These are phyloP conservation scores for Leuctra nigra DNA, from an alignment of 2,888 invertebrate species.

Conservation along the genomic window DNA sequence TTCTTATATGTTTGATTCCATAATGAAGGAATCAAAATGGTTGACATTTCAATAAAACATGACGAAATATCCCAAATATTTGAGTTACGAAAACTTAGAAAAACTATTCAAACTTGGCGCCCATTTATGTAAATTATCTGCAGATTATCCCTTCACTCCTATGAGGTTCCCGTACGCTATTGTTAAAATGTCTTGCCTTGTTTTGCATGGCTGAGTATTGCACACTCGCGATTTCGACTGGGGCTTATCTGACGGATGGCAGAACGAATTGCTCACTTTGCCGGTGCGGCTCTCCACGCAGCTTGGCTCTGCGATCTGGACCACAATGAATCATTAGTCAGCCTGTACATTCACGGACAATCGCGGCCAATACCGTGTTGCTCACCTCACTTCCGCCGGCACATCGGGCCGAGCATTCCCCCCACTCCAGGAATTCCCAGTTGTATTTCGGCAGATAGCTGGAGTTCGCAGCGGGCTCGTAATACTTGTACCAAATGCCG, in stretches of 20 bases:
- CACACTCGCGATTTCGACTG: slow-evolving; percentile 41
- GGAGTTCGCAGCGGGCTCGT: slow-evolving; percentile 56
- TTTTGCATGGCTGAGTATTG: slow-evolving; percentile 44
- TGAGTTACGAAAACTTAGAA: too few species aligned
- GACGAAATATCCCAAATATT: too few species aligned
- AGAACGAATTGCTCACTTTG: slow-evolving; percentile 50
- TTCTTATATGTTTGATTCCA: too few species aligned
- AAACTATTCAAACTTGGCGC: too few species aligned
- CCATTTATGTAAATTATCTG: too few species aligned
- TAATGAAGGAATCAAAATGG: too few species aligned
- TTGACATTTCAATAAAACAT: too few species aligned
- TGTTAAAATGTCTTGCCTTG: slow-evolving; percentile 25
- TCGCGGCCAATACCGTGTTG: background rate
- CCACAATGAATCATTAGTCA: too few species aligned
- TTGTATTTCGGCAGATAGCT: slow-evolving; percentile 50
- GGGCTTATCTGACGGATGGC: slow-evolving; percentile 40
- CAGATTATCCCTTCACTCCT: too few species aligned
- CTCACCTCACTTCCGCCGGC: slow-evolving; percentile 47
- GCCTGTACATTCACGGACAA: too few species aligned
- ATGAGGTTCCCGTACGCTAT: too few species aligned
- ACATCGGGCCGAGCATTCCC: slow-evolving; percentile 68
- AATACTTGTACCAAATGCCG: slow-evolving; percentile 79
- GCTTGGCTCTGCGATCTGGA: slow-evolving; percentile 47
- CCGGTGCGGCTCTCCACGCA: slow-evolving; percentile 58
- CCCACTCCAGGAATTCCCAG: slow-evolving; percentile 78